A percentile compares a stretch with the other conserved stretches of the same genome.
These are phyloP conservation scores for Diplodus sargus DNA, from an alignment of 2,797 vertebrate genomes.

Conservation along the genomic window DNA sequence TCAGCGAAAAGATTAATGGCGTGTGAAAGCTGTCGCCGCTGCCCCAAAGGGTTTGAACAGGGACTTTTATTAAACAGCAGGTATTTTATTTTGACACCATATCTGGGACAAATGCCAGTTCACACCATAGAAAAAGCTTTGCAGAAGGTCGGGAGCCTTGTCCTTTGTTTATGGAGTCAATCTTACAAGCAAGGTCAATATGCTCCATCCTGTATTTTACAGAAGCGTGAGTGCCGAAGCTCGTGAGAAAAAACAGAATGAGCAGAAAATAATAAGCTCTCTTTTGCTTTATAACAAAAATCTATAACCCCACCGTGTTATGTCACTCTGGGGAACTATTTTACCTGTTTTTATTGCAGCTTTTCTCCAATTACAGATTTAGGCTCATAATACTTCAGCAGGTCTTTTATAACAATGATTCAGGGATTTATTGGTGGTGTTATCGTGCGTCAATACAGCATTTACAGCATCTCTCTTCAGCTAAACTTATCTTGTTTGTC, in stretches of 20 bases:
- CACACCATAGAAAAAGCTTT: slow-evolving; percentile 16
- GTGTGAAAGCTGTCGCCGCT: not conserved
- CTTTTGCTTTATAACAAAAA: not conserved
- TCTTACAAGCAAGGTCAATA: slow-evolving; percentile 38
- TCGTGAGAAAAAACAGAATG: not conserved
- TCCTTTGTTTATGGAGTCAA: slow-evolving; percentile 5
- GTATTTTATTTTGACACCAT: slow-evolving; percentile 28
- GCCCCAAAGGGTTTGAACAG: slow-evolving; percentile 8
- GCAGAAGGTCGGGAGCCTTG: slow-evolving; percentile 1
- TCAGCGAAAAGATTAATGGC: slow-evolving; percentile 23
- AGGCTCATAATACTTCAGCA: not conserved
- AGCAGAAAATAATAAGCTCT: not conserved
- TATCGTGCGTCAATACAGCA: not conserved
- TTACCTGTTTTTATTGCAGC: slow-evolving; percentile 7
- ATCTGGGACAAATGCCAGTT: slow-evolving; percentile 38
- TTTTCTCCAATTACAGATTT: slow-evolving; percentile 1
- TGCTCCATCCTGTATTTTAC: not conserved
- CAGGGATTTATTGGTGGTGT: not conserved
- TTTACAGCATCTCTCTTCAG: not conserved
- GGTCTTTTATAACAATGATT: not conserved
- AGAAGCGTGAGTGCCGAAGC: not conserved
- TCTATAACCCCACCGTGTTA: not conserved
- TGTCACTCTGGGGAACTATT: not conserved
- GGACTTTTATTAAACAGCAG: slow-evolving; percentile 28
- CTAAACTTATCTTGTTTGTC: not conserved